Evolutionary conservation across 2,888 invertebrate genomes (phyloP), one percentile per base, ranked within the genome.

Genomic region (Diarsia dahlii): DNA sequence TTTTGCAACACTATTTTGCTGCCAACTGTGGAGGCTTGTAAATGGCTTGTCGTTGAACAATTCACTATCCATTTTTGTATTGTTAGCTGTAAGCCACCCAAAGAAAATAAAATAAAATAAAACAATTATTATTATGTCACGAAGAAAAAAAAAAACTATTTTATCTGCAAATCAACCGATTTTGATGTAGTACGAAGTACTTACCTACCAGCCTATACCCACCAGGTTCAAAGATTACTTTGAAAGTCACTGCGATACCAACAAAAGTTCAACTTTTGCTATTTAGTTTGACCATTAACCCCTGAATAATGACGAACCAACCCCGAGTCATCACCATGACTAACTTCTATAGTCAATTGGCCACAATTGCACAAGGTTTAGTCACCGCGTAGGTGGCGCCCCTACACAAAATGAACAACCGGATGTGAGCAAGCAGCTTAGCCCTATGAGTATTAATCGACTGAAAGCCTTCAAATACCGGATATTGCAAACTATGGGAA

Each of bases 401-500:
- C 74, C 88, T 82, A 66, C 74, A 34, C 66, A 66, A 73, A 28
- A 15, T 62, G 71, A 75, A 81, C 76, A 70, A 80, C 72, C 89
- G 91, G 91, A 90, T 81, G 74, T 93, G 92, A 94, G 90, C 86
- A 89, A 81, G 89, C 84, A 77, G 84, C 90, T 90, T 89, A 87
- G 80, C 78, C 70, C 80, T 84, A 89, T 85, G 87, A 86, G 85
- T 88, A 93, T 93, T 94, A 95, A 95, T 94, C 92, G 86, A 83
- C 90, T 95, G 93, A 95, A 95, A 95, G 95, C 93, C 86, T 91
- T 90, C 88, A 84, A 86, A 88, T 87, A 86, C 90, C 94, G 95
- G 96, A 95, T 95, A 95, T 95, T 95, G 92, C 91, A 86, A 90
- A 89, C 85, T 87, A 78, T 87, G 88, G 91, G 91, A 91, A 91